Evolutionary conservation across 2,113 vertebrate genomes (phyloP), one percentile per base, ranked within the genome.

Genomic region (Nicator chloris): DNA sequence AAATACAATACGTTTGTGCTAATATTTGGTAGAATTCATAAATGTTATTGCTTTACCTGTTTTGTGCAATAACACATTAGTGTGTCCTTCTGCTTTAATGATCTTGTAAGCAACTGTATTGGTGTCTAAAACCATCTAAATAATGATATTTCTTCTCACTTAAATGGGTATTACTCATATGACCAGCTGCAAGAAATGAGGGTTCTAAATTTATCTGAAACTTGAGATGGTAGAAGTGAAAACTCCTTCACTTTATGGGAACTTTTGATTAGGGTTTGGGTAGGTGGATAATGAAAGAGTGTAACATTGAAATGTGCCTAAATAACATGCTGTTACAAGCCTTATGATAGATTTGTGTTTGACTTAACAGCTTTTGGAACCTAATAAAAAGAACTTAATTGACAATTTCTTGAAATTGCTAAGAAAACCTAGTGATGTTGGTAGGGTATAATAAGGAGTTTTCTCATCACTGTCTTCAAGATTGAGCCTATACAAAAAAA

Each of bases 371-470:
- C 98, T 98, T 98, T 98, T 98, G 98, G 98, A 98, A 98, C 98
- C 98, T 98, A 98, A 98, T 98, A 98, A 98, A 98, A 98, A 98
- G 98, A 98, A 98, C 98, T 98, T 99, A 99, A 99, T 99, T 99
- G 98, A 98, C 98, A 99, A 99, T 98, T 99, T 98, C 98, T 99
- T 97, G 98, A 99, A 99, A 99, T 98, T 98, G 98, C 98, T 98
- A 98, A 98, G 98, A 98, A 98, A 99, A 98, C 97, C 97, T 97
- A 97, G 96, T 98, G 98, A 98, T 98, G 98, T 98, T 98, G 98
- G 98, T 98, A 98, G 98, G 97, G 97, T 98, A 98, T 98, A 99
- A 99, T 99, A 99, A 99, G 98, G 98, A 98, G 97, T 98, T 98
- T 95, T 99, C 98, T 99, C 98, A 98, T 98, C 98, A 98, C 98